Percentiles rank a stretch among this genome's conserved stretches.
These are phyloP conservation scores for Trisateles emortualis DNA, from an alignment of 2,888 invertebrate species.

Conservation along the genomic window DNA sequence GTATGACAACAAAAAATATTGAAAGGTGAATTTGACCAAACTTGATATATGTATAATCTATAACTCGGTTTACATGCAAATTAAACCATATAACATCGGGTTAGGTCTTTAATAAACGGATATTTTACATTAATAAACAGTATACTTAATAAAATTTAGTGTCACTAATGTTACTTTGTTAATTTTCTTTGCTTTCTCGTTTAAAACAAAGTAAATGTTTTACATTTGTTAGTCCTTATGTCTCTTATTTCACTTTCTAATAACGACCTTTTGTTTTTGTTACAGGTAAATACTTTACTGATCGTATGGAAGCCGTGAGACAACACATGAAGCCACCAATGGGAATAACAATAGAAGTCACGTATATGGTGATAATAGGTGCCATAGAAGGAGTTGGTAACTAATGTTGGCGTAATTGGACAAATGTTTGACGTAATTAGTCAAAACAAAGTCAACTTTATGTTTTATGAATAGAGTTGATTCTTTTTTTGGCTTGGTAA, in stretches of 20 bases:
- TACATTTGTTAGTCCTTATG: conserved; percentile 21
- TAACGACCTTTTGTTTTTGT: conserved; percentile 44
- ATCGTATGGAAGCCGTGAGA: conserved; percentile 27
- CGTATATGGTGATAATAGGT: neutral
- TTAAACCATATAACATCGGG: too few relatives aligned
- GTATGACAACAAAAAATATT: too few relatives aligned
- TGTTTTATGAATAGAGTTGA: too few relatives aligned
- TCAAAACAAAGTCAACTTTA: neutral
- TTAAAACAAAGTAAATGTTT: conserved; percentile 32
- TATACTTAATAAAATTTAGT: neutral
- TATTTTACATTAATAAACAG: too few relatives aligned
- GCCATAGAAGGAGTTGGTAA: neutral
- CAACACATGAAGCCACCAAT: conserved; percentile 5
- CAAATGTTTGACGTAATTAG: neutral
- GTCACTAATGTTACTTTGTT: conserved; percentile 8
- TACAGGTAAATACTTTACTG: conserved; percentile 51
- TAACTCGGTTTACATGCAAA: too few relatives aligned
- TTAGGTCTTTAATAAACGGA: too few relatives aligned
- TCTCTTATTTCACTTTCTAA: conserved; percentile 34
- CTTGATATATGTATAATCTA: too few relatives aligned
- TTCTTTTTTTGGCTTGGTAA: too few relatives aligned
- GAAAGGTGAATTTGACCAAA: too few relatives aligned
- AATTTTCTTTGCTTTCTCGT: conserved; percentile 30
- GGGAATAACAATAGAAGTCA: conserved; percentile 1
- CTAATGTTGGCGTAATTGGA: neutral